Conservation (phyloP, 1,140 invertebrate genomes). For the Teleogryllus occipitalis region DNA sequence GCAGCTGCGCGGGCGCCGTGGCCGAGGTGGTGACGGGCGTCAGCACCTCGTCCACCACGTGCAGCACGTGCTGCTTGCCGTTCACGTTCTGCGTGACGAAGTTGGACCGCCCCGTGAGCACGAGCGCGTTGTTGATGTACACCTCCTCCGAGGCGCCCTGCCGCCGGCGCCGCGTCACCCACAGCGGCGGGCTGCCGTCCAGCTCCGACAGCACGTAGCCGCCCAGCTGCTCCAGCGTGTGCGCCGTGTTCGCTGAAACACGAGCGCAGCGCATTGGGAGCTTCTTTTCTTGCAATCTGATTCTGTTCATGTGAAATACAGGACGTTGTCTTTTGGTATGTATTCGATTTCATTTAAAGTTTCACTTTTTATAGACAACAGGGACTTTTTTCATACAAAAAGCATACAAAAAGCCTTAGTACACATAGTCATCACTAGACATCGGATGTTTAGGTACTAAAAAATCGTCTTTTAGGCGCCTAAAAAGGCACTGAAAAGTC, state of each 20-base stretch:
- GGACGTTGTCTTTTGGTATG: too few relatives aligned
- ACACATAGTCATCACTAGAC: too few relatives aligned
- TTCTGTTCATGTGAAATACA: neutral
- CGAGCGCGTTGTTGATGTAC: conserved; percentile 72
- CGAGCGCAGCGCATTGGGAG: too few relatives aligned
- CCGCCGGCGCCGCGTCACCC: conserved; percentile 57
- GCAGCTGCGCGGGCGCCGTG: conserved; percentile 44
- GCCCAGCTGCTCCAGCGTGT: conserved; percentile 56
- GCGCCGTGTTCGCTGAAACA: conserved; percentile 56
- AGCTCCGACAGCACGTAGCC: conserved; percentile 59
- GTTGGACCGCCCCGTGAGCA: conserved; percentile 57
- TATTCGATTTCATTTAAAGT: too few relatives aligned
- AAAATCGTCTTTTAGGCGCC: too few relatives aligned
- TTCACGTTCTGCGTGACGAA: conserved; percentile 47
- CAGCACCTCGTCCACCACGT: conserved; percentile 72
- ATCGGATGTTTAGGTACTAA: too few relatives aligned
- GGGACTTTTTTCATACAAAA: too few relatives aligned
- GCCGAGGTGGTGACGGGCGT: conserved; percentile 55
- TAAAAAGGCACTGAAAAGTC: too few relatives aligned
- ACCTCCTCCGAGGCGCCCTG: conserved; percentile 54
- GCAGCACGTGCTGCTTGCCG: conserved; percentile 64
- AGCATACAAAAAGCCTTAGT: too few relatives aligned
- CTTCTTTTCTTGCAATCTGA: too few relatives aligned
- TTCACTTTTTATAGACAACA: too few relatives aligned
- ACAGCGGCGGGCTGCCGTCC: conserved; percentile 69